Evolutionary conservation across 2,888 invertebrate genomes (phyloP), one percentile per base, ranked within the genome.

Genomic region (Priocnemis perturbator): DNA sequence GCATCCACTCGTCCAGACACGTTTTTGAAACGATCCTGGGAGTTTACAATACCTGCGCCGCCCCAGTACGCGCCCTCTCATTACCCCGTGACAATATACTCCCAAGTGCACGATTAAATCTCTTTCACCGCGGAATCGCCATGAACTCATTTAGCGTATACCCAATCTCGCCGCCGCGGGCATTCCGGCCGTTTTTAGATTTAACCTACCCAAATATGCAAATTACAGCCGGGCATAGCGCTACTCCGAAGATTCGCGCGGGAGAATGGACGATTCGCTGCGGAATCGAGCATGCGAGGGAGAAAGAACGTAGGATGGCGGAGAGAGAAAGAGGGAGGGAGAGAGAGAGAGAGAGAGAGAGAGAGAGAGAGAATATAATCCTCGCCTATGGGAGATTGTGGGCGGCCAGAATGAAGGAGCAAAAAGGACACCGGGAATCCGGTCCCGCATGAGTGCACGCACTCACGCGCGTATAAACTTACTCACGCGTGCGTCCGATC

Each of bases 191-290:
- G 81, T 86, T 83, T 86, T 86, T 83, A 82, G 77, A 82, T 81
- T 81, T 83, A 79, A 77, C 83, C 82, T 82, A 81, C 77, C 85
- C 83, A 84, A 88, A 87, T 87, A 88, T 87, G 88, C 85, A 87
- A 87, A 88, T 87, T 85, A 70, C 75, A 76, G 70, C 69, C 66
- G 47, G 17, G 50, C 50, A 50, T 50, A 45, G 65, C 61, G 74
- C 56, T 57, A 59, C 66, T 67, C 60, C 57, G 65, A 76, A 50
- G 50, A 50, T 50, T 19, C 72, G 70, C 66, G 69, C 69, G 72
- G 71, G 71, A 60, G 67, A 71, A 68, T 65, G 70, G 65, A 69
- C 56, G 53, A 56, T 48, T 20, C 71, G 50, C 37, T 11, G 73
- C 58, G 50, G 73, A 64, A 62, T 69, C 71, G 67, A 37, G 26